Conservation (phyloP, 1,140 invertebrate genomes). For the Drosophila navojoa region DNA sequence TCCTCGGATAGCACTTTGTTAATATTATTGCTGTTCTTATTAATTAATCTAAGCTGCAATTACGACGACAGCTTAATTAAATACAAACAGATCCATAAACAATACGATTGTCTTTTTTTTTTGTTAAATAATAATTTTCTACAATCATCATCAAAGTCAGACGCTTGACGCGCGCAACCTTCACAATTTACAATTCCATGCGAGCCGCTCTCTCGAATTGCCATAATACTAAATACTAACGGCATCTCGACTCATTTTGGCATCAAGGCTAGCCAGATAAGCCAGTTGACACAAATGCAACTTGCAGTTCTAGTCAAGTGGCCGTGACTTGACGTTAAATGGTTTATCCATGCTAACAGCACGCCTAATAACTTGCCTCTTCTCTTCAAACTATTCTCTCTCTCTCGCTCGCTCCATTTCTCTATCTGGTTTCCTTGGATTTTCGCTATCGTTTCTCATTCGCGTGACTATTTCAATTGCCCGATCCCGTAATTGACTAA, state of each 20-base stretch:
- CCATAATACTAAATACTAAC: background rate
- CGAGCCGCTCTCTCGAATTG: background rate
- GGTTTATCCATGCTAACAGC: constrained; percentile 4
- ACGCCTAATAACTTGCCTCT: background rate
- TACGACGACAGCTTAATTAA: constrained; percentile 36
- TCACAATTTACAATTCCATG: constrained; percentile 5
- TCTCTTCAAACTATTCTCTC: background rate
- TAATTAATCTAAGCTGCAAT: background rate
- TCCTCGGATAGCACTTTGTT: background rate
- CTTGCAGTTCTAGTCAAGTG: constrained; percentile 3
- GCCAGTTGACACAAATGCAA: background rate
- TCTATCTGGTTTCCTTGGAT: background rate
- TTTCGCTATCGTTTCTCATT: constrained; percentile 16
- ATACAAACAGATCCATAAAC: constrained; percentile 28
- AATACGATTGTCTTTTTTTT: background rate
- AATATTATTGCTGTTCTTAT: background rate
- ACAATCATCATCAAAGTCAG: constrained; percentile 1
- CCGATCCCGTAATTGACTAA: constrained; percentile 7
- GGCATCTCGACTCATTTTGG: constrained; percentile 11
- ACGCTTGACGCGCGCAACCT: constrained; percentile 10
- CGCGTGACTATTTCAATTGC: constrained; percentile 42
- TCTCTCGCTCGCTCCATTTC: background rate
- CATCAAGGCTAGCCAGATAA: constrained; percentile 32
- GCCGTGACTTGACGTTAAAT: constrained; percentile 2
- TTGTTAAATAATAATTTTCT: background rate